A percentile compares a stretch with the other conserved stretches of the same genome.
phyloP scores from a whole-genome alignment of 2,797 vertebrate species.

The Oreochromis grahami region DNA sequence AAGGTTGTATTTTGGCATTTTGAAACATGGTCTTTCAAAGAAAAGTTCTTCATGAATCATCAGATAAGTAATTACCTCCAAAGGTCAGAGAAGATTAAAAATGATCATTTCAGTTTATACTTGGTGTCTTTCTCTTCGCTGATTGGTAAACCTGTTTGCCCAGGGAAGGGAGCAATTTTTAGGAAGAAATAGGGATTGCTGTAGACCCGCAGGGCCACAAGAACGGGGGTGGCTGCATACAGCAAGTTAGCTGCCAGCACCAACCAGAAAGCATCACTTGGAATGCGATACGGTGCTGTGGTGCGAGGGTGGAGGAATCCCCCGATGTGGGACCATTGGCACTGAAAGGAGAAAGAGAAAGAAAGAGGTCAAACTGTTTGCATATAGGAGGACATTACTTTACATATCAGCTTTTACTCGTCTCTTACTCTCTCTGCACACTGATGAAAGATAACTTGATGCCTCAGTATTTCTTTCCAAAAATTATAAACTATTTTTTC shows the following conservation, averaged over 20 bases:
- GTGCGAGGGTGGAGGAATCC: conserved; percentile 84
- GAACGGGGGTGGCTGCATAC: conserved; percentile 73
- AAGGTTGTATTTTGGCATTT: conserved; percentile 46
- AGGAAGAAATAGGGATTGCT: conserved; percentile 80
- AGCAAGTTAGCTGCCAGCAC: conserved; percentile 79
- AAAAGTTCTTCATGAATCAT: conserved; percentile 19
- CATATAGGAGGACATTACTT: neutral
- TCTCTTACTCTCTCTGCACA: neutral
- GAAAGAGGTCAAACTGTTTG: neutral
- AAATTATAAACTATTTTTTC: neutral
- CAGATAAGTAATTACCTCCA: conserved; percentile 8
- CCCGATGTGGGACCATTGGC: conserved; percentile 86
- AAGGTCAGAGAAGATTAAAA: neutral
- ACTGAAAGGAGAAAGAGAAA: conserved; percentile 66
- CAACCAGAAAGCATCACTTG: conserved; percentile 66
- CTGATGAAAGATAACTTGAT: neutral
- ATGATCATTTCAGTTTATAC: conserved; percentile 63
- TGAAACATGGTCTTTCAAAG: conserved; percentile 25
- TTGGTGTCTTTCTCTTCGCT: conserved; percentile 78
- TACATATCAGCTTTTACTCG: neutral
- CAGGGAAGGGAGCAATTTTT: conserved; percentile 31
- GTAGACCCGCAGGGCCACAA: conserved; percentile 81
- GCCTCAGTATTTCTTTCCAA: neutral
- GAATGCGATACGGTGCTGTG: conserved; percentile 82
- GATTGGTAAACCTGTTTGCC: conserved; percentile 61